These are phyloP conservation scores for Okapia johnstoni DNA, from an alignment of 2,113 vertebrate species.

Conservation along the genomic window DNA sequence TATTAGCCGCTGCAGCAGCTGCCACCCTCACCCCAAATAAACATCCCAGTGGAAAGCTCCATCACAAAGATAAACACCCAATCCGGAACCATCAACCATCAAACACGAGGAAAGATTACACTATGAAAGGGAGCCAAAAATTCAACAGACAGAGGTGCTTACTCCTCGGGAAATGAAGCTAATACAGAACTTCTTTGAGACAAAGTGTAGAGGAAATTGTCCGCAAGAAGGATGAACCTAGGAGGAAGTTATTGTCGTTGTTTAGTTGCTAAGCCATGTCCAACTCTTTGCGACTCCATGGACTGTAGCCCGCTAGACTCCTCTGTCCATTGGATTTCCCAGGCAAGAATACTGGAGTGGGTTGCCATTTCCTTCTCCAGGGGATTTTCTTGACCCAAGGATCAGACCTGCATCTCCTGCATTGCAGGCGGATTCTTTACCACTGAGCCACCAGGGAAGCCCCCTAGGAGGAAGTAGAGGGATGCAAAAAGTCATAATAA, in stretches of 20 bases:
- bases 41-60: background rate
- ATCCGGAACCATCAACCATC: background rate
- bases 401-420: background rate
- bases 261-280: background rate
- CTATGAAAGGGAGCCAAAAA: background rate
- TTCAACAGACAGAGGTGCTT: background rate
- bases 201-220: background rate
- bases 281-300: background rate
- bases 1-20: background rate
- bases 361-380: background rate
- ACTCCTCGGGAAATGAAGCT: background rate
- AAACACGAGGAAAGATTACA: background rate
- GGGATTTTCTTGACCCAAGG: background rate
- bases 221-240: background rate
- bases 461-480: background rate
- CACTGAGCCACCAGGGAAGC: background rate
- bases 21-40: background rate
- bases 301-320: background rate
- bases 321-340: background rate
- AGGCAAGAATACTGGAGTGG: background rate
- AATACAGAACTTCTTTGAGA: background rate
- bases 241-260: background rate
- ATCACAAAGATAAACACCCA: background rate
- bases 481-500: background rate
- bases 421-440: background rate